Conservation (phyloP, 2,888 invertebrate species). For the Scaptodrosophila latifasciaeformis region DNA sequence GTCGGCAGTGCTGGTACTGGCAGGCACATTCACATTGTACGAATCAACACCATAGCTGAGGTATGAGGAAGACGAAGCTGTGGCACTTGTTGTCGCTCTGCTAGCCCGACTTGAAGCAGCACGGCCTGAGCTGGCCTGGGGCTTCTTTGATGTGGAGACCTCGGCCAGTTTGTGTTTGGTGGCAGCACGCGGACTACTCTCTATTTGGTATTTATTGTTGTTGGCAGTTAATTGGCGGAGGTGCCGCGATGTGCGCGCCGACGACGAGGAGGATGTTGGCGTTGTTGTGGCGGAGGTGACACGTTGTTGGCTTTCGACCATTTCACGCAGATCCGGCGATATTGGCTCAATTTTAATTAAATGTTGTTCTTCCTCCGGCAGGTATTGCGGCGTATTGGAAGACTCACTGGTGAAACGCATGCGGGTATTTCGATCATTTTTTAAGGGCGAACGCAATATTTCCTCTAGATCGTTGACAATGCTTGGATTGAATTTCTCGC, state of each 20-base stretch:
- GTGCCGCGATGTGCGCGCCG: constrained; percentile 56
- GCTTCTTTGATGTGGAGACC: constrained; percentile 35
- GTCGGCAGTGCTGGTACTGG: constrained; percentile 42
- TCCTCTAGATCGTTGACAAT: constrained; percentile 74
- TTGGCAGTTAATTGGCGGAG: constrained; percentile 47
- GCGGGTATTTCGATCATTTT: constrained; percentile 63
- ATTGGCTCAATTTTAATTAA: constrained; percentile 70
- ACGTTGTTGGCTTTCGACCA: constrained; percentile 56
- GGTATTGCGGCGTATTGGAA: constrained; percentile 63
- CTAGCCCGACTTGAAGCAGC: constrained; percentile 17
- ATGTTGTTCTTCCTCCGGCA: constrained; percentile 65
- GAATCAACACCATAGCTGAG: constrained; percentile 55
- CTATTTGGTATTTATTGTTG: constrained; percentile 64
- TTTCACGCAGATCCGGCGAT: constrained; percentile 68
- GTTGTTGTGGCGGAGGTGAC: constrained; percentile 23
- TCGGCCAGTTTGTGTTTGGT: constrained; percentile 15
- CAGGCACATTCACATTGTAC: constrained; percentile 43
- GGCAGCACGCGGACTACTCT: constrained; percentile 22
- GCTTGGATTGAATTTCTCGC: constrained; percentile 72
- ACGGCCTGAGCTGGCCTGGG: constrained; percentile 6
- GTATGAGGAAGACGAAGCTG: constrained; percentile 34
- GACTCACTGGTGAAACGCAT: constrained; percentile 71
- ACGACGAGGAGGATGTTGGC: constrained; percentile 29
- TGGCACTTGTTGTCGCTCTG: constrained; percentile 21
- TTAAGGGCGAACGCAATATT: constrained; percentile 73